Base-by-base conservation (phyloP, 2,113 vertebrate species). In the Otis tarda region DNA sequence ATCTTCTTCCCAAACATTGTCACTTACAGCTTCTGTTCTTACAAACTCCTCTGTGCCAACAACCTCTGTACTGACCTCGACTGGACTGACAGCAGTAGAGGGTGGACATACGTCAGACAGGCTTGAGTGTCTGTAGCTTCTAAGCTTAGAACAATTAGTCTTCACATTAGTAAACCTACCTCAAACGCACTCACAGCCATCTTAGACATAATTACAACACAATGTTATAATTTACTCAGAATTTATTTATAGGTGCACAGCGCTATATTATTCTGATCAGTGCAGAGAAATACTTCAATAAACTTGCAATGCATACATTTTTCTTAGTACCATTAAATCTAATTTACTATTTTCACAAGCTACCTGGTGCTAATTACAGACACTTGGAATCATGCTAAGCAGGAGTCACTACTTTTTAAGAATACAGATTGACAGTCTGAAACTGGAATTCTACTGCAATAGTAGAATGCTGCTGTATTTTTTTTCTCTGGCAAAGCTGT, bases 51-150 rank as follows among this genome's bases (percentile, higher is more conserved):
- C 52, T 71, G 27, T 37, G 43, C 37, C 68, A 39, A 57, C 78
- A 47, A 23, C 19, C 22, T 69, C 49, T 53, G 33, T 19, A 33
- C 35, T 30, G 52, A 73, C 4, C 14, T 45, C 41, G 35, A 25
- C 21, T n/a, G 14, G 31, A 55, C 59, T 43, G 53, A 52, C 18
- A 67, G 23, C 28, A 43, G 23, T 4, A 33, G 11, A 68, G 5
- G 22, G 41, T 2, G 0, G 37, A n/a, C 2, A 0, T 6, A 7
- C 3, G 7, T 61, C 2, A 68, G 23, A 76, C 24, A 73, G 12
- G 37, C 30, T 43, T 22, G 12, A 35, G 9, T 25, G 27, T 22
- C 43, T 63, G 21, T 14, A 33, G 4, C 33, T 93, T 68, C 43
- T 47, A 20, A 90, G 28, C 4, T 14, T 33, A 47, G 19, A 81